Base-by-base conservation (phyloP, 2,113 vertebrate species). In the Paedocypris sp. region DNA sequence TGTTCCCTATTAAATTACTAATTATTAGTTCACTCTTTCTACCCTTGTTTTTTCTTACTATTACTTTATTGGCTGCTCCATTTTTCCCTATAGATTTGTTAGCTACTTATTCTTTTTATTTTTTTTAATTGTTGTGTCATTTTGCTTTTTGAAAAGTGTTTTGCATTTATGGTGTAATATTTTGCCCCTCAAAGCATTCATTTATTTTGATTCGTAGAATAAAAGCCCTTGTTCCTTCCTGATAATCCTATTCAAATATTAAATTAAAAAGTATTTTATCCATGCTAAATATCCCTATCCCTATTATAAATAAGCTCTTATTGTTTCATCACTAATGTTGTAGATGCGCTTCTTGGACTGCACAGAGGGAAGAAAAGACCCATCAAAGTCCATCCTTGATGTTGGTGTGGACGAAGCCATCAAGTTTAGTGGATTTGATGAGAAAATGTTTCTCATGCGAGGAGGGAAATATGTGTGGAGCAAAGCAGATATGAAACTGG, bases 341-440 rank as follows among this genome's bases (percentile, higher is more conserved):
- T 71, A 98, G 93, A 97, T 98, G 94, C 88, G 91, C 32, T 98
- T 98, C 74, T 80, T 98, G 46, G 91, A 95, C 80, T 98, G 93
- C 15, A 78, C 50, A 58, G 79, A 81, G 4, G 93, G 93, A 3
- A 81, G 89, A 11, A 98, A 98, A 68, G 93, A 94, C 32, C 94
- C 93, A 20, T 97, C 94, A 20, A 90, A 73, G 67, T 98, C 94
- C 29, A 88, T 98, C 66, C 82, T 98, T 23, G 93, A 98, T 28
- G 80, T 98, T 0, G 93, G 94, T 0, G 83, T 98, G 6, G 75
- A 88, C 64, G 77, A 84, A 15, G 93, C 92, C 9, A 92, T 98
- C 66, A 58, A 79, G 59, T 92, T 90, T 68, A 98, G 94, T 23
- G 94, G 94, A 9, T 98, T 98, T 66, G 93, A 97, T 70, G 91